phyloP scores from a whole-genome alignment of 2,113 vertebrate genomes.

The Oreotrochilus melanogaster region DNA sequence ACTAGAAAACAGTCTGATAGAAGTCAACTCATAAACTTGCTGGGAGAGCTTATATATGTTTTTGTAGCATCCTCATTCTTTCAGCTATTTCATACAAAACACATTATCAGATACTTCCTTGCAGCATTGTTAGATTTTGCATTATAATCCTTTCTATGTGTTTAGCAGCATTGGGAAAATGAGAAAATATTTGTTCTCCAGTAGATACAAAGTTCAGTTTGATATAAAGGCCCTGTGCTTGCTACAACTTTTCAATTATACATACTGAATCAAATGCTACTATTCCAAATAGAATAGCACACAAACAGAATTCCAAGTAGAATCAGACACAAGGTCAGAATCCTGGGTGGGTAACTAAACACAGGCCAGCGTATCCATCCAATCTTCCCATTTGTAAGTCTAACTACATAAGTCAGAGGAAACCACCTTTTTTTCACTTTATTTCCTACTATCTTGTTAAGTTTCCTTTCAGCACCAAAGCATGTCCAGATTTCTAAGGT shows the following conservation, averaged over 20 bases:
- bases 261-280: neutral
- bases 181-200: neutral
- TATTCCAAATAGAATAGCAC: neutral
- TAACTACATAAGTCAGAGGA: neutral
- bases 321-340: neutral
- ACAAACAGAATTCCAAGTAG: neutral
- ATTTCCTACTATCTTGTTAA: neutral
- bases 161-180: neutral
- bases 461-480: neutral
- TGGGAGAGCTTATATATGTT: neutral
- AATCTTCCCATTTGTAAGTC: neutral
- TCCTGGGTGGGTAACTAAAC: neutral
- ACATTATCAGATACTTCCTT: neutral
- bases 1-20: neutral
- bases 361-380: neutral
- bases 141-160: neutral
- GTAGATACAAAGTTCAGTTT: neutral
- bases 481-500: neutral
- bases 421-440: neutral
- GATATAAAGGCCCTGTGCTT: neutral
- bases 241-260: constrained; percentile 4
- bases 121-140: neutral
- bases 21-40: neutral
- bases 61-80: neutral
- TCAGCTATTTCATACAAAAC: neutral